Evolutionary conservation across 2,113 vertebrate genomes (phyloP), one percentile per base, ranked within the genome.

Genomic region (Hemibagrus wyckioides): DNA sequence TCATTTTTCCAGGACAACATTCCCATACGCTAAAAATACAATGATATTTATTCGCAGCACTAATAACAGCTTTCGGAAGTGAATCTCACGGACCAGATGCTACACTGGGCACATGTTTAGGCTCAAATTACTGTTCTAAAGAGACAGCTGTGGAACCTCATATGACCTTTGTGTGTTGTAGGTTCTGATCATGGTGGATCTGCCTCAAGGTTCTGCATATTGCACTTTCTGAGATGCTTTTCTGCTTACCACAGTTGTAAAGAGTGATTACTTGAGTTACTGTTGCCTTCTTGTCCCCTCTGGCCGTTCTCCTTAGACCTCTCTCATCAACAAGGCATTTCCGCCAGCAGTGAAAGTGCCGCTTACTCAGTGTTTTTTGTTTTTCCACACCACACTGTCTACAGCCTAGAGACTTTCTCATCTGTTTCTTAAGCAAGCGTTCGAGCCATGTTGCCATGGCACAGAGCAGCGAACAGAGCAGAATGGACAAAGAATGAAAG

Each of bases 361-460:
- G 17, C 76, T 80, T 80, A 79, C 14, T 80, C n/a, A 80, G 48
- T 80, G 52, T 77, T 77, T 77, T 76, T 77, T 11, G 19, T 36
- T 56, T 59, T 61, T 80, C 28, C 59, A 36, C 33, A 54, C 13
- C 67, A 84, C 76, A 75, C 59, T 23, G 25, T 59, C 39, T 48
- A 73, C 33, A 52, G 48, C 14, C 14, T 79, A 19, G 6, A 80
- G 77, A 85, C 44, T 79, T 73, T 76, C 77, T 30, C 50, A 85
- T 88, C 86, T 77, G 85, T 89, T 89, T 80, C 28, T 73, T 33
- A 57, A 81, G 75, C 67, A 87, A 73, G 63, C 50, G 33, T 59
- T 86, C 14, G 36, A 80, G 88, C 88, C 88, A 89, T 71, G 81
- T 89, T 86, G 75, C 80, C 85, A 89, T 86, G 88, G 59, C 39